Evolutionary conservation across 2,888 invertebrate genomes (phyloP), one percentile per base, ranked within the genome.

Genomic region (Anticlea derivata): DNA sequence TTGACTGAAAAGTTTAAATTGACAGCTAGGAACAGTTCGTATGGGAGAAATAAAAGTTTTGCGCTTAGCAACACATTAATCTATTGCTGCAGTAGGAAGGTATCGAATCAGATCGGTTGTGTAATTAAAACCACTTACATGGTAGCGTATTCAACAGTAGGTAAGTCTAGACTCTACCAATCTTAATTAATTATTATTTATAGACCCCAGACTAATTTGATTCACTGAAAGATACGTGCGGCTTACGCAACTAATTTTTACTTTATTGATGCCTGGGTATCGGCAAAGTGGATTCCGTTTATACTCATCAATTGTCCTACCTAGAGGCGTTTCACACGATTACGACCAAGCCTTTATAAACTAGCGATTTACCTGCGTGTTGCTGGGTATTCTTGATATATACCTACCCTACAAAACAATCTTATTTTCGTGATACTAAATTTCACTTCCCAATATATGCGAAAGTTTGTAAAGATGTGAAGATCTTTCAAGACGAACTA

Each of bases 271-370:
- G 17, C 33, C 8, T 22, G 12, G 40, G 60, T 64, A 30, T 65
- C 17, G 17, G 55, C 38, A 40, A 53, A 46, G 31, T 55, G 17
- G 50, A 51, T 54, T 50, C 46, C 45, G 52, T 65, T 59, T 30
- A 57, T 61, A 51, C 56, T 58, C 53, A 53, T 58, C 60, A 58
- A 66, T 60, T 60, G 59, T 52, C 40, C 57, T 55, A 41, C 52
- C 49, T 55, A 61, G 22, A 45, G 27, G 31, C 46, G 61, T 63
- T 71, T n/a, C n/a, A n/a, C n/a, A n/a, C n/a, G n/a, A n/a, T n/a
- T n/a, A n/a, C n/a, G n/a, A n/a, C n/a, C n/a, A n/a, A n/a, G n/a
- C n/a, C n/a, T n/a, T n/a, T n/a, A n/a, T n/a, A n/a, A n/a, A n/a
- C n/a, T n/a, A n/a, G n/a, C n/a, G n/a, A n/a, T n/a, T n/a, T n/a